These are phyloP conservation scores for Cairina moschata DNA, from an alignment of 2,113 vertebrate species.

Conservation along the genomic window DNA sequence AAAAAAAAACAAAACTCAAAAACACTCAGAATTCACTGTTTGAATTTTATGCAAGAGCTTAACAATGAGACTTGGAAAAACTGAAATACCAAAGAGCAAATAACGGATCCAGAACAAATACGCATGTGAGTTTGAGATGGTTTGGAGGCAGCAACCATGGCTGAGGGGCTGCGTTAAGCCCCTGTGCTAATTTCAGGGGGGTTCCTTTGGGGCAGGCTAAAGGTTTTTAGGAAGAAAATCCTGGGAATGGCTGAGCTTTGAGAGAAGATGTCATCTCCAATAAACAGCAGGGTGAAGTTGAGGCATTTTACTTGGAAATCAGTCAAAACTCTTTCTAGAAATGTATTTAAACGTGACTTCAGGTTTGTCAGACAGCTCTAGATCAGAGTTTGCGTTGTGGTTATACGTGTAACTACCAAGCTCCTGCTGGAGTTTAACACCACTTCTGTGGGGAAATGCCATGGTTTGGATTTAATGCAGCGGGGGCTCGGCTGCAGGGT, in stretches of 20 bases:
- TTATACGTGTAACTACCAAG: not conserved
- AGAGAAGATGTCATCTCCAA: not conserved
- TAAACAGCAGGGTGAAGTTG: not conserved
- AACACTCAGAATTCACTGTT: not conserved
- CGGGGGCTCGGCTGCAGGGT: fast-evolving
- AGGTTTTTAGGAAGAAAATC: not conserved
- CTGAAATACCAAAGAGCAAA: not conserved
- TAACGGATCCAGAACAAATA: not conserved
- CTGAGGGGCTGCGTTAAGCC: fast-evolving
- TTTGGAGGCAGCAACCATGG: not conserved
- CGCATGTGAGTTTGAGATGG: not conserved
- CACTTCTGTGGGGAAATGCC: not conserved
- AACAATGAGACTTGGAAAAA: not conserved
- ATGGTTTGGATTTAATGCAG: too few relatives aligned
- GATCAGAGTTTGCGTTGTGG: not conserved
- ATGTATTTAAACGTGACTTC: not conserved
- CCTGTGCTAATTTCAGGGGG: not conserved
- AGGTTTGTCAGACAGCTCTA: not conserved
- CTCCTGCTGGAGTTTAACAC: not conserved
- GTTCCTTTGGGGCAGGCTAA: not conserved
- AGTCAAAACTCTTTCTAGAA: not conserved
- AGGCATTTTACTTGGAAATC: not conserved
- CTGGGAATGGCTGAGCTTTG: not conserved
- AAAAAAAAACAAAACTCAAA: not conserved
- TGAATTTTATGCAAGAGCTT: not conserved